These are phyloP conservation scores for Acanthoscelides obtectus DNA, from an alignment of 2,888 invertebrate species.

Conservation along the genomic window DNA sequence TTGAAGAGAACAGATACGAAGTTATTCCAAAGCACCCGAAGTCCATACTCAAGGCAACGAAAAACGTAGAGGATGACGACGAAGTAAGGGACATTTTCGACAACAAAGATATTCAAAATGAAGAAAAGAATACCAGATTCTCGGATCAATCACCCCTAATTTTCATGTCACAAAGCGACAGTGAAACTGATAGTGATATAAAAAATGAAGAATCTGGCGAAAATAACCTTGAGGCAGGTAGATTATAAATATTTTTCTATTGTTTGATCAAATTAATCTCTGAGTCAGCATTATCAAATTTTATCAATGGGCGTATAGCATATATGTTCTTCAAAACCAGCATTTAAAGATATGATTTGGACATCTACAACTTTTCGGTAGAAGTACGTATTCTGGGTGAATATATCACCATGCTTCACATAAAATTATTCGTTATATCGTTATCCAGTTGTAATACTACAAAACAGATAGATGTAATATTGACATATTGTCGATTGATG, in stretches of 20 bases:
- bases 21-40: background rate
- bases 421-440: no score
- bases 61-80: background rate
- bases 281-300: no score
- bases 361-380: no score
- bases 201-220: slow-evolving; percentile 5
- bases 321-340: no score
- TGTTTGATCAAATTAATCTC: no score
- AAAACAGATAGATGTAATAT: no score
- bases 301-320: no score
- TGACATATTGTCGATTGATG: no score
- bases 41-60: background rate
- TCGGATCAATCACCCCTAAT: slow-evolving; percentile 12
- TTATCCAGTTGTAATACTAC: no score
- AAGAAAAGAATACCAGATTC: background rate
- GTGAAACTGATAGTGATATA: slow-evolving; percentile 2
- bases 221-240: background rate
- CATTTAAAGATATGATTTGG: no score
- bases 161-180: slow-evolving; percentile 13
- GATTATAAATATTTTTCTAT: background rate
- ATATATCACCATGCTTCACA: no score
- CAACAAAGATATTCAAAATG: slow-evolving; percentile 3
- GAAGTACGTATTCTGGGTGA: no score
- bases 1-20: background rate
- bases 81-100: background rate